phyloP scores from a whole-genome alignment of 2,888 invertebrate species.

The Drosophila greeni region DNA sequence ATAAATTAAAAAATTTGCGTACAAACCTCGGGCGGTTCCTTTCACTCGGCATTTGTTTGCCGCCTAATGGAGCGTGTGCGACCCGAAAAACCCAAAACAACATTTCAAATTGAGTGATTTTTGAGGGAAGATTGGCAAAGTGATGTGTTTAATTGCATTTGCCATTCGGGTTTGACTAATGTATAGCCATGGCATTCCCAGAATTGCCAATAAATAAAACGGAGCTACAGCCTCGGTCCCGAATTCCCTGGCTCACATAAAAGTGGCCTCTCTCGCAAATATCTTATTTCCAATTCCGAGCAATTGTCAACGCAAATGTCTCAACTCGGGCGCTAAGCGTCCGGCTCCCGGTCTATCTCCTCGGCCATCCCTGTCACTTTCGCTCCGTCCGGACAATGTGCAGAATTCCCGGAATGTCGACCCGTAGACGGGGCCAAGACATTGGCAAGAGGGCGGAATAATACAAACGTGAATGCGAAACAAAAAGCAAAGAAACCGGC shows the following conservation, averaged over 20 bases:
- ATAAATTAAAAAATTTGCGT: conserved; percentile 70
- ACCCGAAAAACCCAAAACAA: conserved; percentile 29
- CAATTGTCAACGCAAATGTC: conserved; percentile 72
- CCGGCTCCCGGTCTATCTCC: conserved; percentile 4
- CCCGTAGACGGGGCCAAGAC: conserved; percentile 55
- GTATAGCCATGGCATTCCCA: conserved; percentile 25
- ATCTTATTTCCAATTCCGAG: conserved; percentile 41
- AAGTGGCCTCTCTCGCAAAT: conserved; percentile 20
- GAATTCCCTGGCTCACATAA: conserved; percentile 11
- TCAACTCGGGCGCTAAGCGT: conserved; percentile 54
- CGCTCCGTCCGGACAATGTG: conserved; percentile 54
- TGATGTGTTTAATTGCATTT: conserved; percentile 39
- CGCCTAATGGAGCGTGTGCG: conserved; percentile 65
- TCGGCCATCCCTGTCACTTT: conserved; percentile 43
- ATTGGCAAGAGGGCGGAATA: conserved; percentile 35
- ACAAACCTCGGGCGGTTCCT: conserved; percentile 42
- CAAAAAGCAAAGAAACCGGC: conserved; percentile 40
- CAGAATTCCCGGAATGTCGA: conserved; percentile 63
- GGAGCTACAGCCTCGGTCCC: neutral
- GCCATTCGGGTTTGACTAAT: conserved; percentile 29
- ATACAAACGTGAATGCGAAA: conserved; percentile 34
- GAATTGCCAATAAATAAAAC: conserved; percentile 25
- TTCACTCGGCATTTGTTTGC: conserved; percentile 59
- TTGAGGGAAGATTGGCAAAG: conserved; percentile 43
- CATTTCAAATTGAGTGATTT: conserved; percentile 64